Evolutionary conservation across 2,888 invertebrate genomes (phyloP).

Genomic region (Drosophila lacicola): DNA sequence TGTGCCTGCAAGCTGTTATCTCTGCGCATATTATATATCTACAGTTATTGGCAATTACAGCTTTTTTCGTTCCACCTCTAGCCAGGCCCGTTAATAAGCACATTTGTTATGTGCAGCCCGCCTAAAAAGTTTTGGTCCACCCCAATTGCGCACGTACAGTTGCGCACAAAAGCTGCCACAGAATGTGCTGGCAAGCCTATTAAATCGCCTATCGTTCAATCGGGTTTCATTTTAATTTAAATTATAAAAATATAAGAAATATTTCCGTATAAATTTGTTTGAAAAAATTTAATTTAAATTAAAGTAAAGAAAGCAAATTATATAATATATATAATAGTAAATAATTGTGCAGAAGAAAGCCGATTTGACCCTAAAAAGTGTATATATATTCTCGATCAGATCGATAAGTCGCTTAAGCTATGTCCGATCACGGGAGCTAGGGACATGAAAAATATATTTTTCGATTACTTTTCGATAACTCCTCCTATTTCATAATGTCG

Average conservation of each 20-base stretch:
- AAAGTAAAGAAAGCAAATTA: too few species aligned
- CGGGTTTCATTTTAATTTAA: background rate
- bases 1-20: constrained; percentile 12
- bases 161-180: constrained; percentile 16
- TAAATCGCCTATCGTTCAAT: constrained; percentile 3
- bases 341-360: too few species aligned
- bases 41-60: constrained; percentile 58
- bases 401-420: too few species aligned
- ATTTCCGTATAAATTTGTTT: background rate
- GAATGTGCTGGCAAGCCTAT: background rate
- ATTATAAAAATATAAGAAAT: background rate
- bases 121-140: constrained; percentile 20
- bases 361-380: too few species aligned
- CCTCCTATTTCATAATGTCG: too few species aligned
- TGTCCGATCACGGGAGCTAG: too few species aligned
- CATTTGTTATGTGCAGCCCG: background rate
- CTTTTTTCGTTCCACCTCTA: constrained; percentile 29
- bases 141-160: constrained; percentile 38
- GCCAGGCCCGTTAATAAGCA: constrained; percentile 15
- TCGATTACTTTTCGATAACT: too few species aligned
- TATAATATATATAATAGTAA: too few species aligned
- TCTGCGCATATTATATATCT: constrained; percentile 37
- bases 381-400: too few species aligned
- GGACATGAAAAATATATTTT: too few species aligned
- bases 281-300: background rate